These are phyloP conservation scores for Paedocypris sp. DNA, from an alignment of 2,113 vertebrate species.

Conservation along the genomic window DNA sequence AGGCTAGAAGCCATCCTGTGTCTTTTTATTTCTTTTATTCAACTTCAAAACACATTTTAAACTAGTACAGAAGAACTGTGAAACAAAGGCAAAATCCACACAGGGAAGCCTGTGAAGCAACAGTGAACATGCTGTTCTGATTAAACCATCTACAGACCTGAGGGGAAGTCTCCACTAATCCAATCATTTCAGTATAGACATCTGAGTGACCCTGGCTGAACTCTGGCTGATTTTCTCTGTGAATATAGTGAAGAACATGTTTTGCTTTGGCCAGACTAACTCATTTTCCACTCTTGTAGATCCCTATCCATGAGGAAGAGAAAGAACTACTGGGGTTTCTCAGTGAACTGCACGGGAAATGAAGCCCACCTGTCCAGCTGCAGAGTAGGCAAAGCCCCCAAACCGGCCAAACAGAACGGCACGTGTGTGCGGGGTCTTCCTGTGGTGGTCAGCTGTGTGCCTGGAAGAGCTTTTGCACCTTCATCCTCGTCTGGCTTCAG, in stretches of 20 bases:
- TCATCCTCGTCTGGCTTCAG: conserved; percentile 69
- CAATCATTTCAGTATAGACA: neutral
- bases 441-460: conserved; percentile 80
- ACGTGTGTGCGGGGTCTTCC: conserved; percentile 75
- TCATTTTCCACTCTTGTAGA: conserved; percentile 44
- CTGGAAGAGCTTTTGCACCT: conserved; percentile 76
- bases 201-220: neutral
- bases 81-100: too few species aligned
- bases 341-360: conserved; percentile 78
- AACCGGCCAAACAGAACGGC: conserved; percentile 54
- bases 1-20: neutral
- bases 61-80: neutral
- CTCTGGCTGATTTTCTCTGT: neutral
- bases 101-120: too few species aligned
- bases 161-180: neutral
- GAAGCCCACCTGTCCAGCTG: conserved; percentile 80
- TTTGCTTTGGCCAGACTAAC: neutral
- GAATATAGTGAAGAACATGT: neutral
- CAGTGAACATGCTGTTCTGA: neutral
- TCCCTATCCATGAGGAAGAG: conserved; percentile 71
- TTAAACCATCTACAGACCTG: neutral
- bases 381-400: conserved; percentile 57
- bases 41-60: neutral
- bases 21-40: neutral
- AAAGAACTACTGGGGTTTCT: conserved; percentile 79